Percentiles rank a stretch among this genome's conserved stretches.
Evolutionary conservation across 2,113 vertebrate genomes (phyloP).

Genomic region (Pelobates fuscus): DNA sequence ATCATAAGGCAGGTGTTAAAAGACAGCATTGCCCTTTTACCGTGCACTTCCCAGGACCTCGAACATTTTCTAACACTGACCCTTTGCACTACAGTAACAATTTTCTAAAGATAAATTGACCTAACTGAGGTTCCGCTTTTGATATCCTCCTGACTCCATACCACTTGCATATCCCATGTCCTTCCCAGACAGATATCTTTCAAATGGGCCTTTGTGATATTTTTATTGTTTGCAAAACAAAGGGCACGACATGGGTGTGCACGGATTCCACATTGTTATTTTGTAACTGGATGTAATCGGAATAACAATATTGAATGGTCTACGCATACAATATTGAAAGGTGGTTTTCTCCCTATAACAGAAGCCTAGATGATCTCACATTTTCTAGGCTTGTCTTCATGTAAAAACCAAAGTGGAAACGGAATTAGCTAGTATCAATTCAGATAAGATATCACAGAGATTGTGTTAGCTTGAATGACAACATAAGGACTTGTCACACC

Average conservation of each 20-base stretch:
- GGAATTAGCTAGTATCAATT: constrained; percentile 37
- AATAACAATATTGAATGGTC: too few relatives aligned
- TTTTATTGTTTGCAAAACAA: constrained; percentile 8
- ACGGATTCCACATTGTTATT: neutral
- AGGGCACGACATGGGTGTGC: constrained; percentile 5
- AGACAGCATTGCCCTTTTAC: constrained; percentile 34
- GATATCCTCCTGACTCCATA: too few relatives aligned
- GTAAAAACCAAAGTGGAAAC: constrained; percentile 2
- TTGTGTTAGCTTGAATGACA: constrained; percentile 38
- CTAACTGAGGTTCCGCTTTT: constrained; percentile 1
- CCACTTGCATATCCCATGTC: constrained; percentile 11
- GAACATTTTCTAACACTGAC: constrained; percentile 20
- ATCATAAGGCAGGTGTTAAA: constrained; percentile 47
- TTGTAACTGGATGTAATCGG: neutral
- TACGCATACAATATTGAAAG: too few relatives aligned
- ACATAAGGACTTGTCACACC: constrained; percentile 41
- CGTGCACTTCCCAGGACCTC: constrained; percentile 33
- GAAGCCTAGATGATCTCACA: too few relatives aligned
- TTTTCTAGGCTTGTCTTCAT: neutral
- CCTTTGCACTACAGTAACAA: constrained; percentile 16
- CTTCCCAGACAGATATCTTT: constrained; percentile 19
- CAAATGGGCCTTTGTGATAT: neutral
- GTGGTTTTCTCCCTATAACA: too few relatives aligned
- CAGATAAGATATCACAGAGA: constrained; percentile 30
- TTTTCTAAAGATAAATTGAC: constrained; percentile 35